These are phyloP conservation scores for Tympanoctomys barrerae DNA, from an alignment of 2,797 vertebrate genomes.

Conservation along the genomic window DNA sequence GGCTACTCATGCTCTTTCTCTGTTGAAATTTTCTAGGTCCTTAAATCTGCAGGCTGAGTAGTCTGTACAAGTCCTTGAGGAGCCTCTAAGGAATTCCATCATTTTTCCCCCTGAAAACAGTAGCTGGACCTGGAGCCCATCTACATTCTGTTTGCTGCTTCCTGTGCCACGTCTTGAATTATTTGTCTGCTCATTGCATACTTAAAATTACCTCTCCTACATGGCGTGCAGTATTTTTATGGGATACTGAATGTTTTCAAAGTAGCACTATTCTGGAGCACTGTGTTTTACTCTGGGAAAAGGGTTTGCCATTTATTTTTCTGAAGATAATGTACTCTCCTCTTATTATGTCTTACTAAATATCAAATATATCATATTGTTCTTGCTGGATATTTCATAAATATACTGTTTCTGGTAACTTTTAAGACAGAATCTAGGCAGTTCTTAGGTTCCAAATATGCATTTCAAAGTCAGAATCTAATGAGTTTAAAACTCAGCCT, in stretches of 20 bases:
- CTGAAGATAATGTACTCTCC: neutral
- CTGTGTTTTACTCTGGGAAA: rapidly evolving
- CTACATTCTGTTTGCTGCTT: neutral
- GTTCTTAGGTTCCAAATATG: neutral
- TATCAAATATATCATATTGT: neutral
- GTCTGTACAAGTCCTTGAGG: neutral
- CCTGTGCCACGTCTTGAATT: neutral
- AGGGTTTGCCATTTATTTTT: neutral
- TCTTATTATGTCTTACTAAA: neutral
- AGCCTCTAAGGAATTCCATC: neutral
- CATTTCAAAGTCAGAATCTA: neutral
- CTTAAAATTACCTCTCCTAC: neutral
- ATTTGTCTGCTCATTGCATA: neutral
- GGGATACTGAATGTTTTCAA: neutral
- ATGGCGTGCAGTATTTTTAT: neutral
- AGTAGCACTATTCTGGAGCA: neutral
- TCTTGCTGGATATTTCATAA: neutral
- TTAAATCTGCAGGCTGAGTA: neutral
- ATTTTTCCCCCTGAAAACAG: neutral
- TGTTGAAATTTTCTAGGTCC: neutral
- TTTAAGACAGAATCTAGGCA: neutral
- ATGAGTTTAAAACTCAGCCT: neutral
- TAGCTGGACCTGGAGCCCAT: neutral
- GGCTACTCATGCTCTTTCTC: neutral
- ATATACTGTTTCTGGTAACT: neutral